Evolutionary conservation across 2,113 vertebrate genomes (phyloP).

Genomic region (Neofelis nebulosa): DNA sequence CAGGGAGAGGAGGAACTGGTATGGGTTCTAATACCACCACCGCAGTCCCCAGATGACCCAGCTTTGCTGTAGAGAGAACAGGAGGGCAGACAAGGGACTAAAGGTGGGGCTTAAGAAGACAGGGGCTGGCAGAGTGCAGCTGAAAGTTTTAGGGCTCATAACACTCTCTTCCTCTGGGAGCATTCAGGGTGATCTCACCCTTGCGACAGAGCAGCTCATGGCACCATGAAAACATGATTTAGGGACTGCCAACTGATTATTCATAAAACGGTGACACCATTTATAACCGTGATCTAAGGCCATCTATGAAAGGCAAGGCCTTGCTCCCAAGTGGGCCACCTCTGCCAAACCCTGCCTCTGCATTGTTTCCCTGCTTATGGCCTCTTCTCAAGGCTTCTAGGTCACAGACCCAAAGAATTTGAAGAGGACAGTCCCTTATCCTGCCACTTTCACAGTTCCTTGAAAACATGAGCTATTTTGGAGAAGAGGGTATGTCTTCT

Average conservation of each 20-base stretch:
- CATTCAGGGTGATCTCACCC: background rate
- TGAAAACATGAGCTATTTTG: background rate
- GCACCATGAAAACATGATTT: background rate
- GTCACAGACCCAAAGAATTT: background rate
- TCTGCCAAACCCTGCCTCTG: background rate
- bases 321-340: rapidly evolving
- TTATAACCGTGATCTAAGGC: background rate
- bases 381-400: background rate
- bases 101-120: background rate
- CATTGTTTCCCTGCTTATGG: rapidly evolving
- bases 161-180: background rate
- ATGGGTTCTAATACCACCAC: background rate
- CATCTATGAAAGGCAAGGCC: background rate
- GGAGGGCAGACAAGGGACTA: too few species aligned
- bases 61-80: too few species aligned
- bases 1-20: background rate
- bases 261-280: background rate
- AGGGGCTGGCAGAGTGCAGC: too few species aligned
- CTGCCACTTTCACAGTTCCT: background rate
- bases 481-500: background rate
- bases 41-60: background rate
- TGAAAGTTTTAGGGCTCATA: background rate
- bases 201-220: background rate
- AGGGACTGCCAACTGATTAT: background rate
- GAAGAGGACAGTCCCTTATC: background rate